Evolutionary conservation across 2,888 invertebrate species (phyloP).

Genomic region (Malthinus flaveolus): DNA sequence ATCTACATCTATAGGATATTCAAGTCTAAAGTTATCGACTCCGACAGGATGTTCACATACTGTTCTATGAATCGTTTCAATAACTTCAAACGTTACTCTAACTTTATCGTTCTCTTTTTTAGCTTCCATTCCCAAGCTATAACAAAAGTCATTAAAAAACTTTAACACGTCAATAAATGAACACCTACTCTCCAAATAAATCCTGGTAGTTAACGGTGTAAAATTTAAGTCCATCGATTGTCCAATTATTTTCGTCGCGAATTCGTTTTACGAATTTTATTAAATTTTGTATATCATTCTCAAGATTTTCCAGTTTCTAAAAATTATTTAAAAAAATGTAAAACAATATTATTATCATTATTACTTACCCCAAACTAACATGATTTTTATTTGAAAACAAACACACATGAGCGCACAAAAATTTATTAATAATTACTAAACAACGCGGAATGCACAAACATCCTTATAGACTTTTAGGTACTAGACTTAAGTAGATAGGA

Average conservation of each 20-base stretch:
- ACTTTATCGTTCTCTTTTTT: conserved; percentile 5
- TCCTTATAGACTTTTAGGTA: no score
- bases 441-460: no score
- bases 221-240: conserved; percentile 51
- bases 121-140: not conserved
- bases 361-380: no score
- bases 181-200: conserved; percentile 39
- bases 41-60: not conserved
- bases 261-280: conserved; percentile 55
- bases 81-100: conserved; percentile 17
- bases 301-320: conserved; percentile 46
- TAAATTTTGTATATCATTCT: conserved; percentile 52
- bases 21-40: conserved; percentile 4
- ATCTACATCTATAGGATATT: conserved; percentile 34
- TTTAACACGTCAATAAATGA: not conserved
- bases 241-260: conserved; percentile 52
- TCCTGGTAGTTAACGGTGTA: conserved; percentile 53
- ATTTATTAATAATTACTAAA: no score
- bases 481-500: no score
- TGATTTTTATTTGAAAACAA: no score
- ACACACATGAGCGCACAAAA: no score
- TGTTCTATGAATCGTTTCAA: conserved; percentile 8
- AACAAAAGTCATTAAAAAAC: not conserved
- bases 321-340: conserved; percentile 45
- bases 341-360: no score